phyloP scores from a whole-genome alignment of 2,113 vertebrate genomes.

The Caloenas nicobarica region DNA sequence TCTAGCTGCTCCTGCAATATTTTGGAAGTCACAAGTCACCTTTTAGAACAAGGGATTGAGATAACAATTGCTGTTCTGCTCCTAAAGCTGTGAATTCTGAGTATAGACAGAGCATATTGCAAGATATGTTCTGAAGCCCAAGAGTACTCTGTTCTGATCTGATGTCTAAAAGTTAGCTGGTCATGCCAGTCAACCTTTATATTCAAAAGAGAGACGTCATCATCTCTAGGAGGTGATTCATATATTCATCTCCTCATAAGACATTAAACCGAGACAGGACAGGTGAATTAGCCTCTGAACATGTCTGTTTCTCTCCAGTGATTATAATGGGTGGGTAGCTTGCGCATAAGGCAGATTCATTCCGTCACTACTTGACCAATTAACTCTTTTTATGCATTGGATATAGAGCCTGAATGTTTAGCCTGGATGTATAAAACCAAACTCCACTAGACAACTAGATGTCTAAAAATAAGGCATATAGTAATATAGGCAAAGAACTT shows the following conservation, averaged over 20 bases:
- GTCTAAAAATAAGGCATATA: background rate
- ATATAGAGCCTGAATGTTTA: background rate
- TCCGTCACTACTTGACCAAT: background rate
- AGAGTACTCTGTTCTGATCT: background rate
- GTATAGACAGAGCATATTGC: background rate
- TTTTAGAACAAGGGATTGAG: background rate
- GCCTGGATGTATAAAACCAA: background rate
- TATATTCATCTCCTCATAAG: background rate
- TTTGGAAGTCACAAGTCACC: background rate
- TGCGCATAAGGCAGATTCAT: background rate
- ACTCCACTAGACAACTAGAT: background rate
- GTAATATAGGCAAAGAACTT: background rate
- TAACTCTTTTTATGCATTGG: background rate
- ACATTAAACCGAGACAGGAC: background rate
- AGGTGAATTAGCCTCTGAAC: background rate
- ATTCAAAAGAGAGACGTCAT: background rate
- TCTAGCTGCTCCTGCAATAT: background rate
- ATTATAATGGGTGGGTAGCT: background rate
- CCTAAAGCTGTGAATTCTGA: background rate
- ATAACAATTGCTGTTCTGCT: background rate
- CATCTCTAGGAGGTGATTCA: background rate
- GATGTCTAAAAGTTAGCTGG: background rate
- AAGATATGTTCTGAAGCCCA: background rate
- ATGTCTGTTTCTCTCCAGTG: background rate
- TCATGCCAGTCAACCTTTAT: background rate